Percentiles rank a stretch among this genome's conserved stretches.
Evolutionary conservation across 2,797 vertebrate genomes (phyloP).

Genomic region (Amblyopsis hoosieri): DNA sequence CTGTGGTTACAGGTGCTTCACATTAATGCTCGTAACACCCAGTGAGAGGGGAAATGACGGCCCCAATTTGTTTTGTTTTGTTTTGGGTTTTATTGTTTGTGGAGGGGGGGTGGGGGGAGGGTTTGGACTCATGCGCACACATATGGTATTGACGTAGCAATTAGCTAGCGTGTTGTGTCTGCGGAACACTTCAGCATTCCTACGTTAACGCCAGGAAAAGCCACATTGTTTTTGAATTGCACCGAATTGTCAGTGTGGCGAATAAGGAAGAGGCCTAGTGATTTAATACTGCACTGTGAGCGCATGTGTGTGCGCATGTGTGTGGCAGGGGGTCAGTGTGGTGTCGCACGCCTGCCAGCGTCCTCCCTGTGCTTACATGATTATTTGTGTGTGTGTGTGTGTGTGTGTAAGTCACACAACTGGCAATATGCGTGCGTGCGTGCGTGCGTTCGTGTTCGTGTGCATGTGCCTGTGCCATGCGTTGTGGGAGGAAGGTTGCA

Average conservation of each 20-base stretch:
- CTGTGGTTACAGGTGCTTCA: slow-evolving; percentile 79
- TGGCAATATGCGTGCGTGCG: not conserved
- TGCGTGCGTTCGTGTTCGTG: slow-evolving; percentile 26
- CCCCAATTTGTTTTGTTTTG: slow-evolving; percentile 70
- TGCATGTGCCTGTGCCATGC: slow-evolving; percentile 56
- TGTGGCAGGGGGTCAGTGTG: slow-evolving; percentile 14
- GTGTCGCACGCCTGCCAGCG: too few species aligned
- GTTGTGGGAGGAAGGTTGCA: slow-evolving; percentile 60
- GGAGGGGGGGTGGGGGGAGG: slow-evolving; percentile 13
- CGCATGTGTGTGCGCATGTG: slow-evolving; percentile 25
- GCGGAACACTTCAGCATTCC: slow-evolving; percentile 76
- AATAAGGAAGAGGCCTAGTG: slow-evolving; percentile 41
- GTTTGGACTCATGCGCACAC: slow-evolving; percentile 50
- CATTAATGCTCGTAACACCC: slow-evolving; percentile 79
- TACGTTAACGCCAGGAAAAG: slow-evolving; percentile 67
- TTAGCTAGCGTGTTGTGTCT: slow-evolving; percentile 72
- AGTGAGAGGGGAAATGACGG: slow-evolving; percentile 75
- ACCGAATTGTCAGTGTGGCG: slow-evolving; percentile 64
- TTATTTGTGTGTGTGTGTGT: slow-evolving; percentile 15
- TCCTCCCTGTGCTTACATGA: slow-evolving; percentile 1
- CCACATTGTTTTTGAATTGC: slow-evolving; percentile 77
- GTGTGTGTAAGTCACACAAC: slow-evolving; percentile 8
- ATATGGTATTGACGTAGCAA: slow-evolving; percentile 73
- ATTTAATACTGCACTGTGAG: slow-evolving; percentile 49
- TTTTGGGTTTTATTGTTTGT: slow-evolving; percentile 3